phyloP scores from a whole-genome alignment of 1,140 invertebrate genomes.

The Drosophila nikananu region DNA sequence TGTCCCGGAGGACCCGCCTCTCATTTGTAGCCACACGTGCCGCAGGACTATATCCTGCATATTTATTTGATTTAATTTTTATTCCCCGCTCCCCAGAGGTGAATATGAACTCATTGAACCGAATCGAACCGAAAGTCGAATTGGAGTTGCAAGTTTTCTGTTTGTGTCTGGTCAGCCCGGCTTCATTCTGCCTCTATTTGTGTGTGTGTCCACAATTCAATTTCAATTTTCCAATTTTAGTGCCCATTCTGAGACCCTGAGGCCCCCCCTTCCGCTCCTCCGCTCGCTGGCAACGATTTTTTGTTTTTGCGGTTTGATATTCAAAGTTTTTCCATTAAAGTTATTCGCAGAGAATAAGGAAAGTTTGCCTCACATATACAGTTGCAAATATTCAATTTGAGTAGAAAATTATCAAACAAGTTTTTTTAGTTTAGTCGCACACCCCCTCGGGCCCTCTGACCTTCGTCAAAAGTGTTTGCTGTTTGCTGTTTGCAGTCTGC shows the following conservation, averaged over 20 bases:
- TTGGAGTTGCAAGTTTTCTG: constrained; percentile 33
- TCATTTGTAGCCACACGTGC: constrained; percentile 42
- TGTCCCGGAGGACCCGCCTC: constrained; percentile 8
- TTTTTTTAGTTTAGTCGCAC: constrained; percentile 49
- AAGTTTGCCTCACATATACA: constrained; percentile 65
- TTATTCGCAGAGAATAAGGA: constrained; percentile 80
- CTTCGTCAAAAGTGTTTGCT: constrained; percentile 52
- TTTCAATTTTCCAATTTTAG: constrained; percentile 80
- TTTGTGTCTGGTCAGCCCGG: constrained; percentile 42
- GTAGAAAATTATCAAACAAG: constrained; percentile 79
- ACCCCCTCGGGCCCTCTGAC: constrained; percentile 46
- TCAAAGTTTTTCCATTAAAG: constrained; percentile 84
- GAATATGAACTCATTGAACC: constrained; percentile 52
- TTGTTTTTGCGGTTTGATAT: constrained; percentile 80
- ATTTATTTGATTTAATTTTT: constrained; percentile 49
- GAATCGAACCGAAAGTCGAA: constrained; percentile 16
- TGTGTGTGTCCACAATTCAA: constrained; percentile 67
- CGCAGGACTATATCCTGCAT: constrained; percentile 42
- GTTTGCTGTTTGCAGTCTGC: constrained; percentile 21
- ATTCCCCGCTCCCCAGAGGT: constrained; percentile 36
- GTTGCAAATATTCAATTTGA: constrained; percentile 82
- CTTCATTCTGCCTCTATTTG: constrained; percentile 3
- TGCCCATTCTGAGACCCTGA: constrained; percentile 38
- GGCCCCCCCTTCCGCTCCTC: constrained; percentile 5
- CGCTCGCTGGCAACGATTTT: constrained; percentile 29